A percentile compares a stretch with the other conserved stretches of the same genome.
Evolutionary conservation across 2,113 vertebrate species (phyloP).

Genomic region (Ceyx margarethae): DNA sequence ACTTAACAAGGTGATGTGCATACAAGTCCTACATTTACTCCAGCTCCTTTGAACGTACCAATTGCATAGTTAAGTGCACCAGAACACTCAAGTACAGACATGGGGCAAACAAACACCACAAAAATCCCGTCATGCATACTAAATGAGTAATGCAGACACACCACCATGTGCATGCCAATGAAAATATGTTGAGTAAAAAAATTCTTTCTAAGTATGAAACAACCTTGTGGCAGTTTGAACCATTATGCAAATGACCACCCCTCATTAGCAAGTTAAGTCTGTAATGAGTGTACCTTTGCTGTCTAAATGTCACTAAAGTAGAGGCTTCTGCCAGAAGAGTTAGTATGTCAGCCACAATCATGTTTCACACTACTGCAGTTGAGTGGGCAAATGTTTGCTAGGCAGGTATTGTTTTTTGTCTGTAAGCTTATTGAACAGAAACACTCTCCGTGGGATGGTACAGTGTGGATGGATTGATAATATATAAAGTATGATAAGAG

Average conservation of each 20-base stretch:
- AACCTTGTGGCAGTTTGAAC: rapidly evolving
- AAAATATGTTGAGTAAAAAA: not conserved
- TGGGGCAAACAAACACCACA: not conserved
- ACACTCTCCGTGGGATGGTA: not conserved
- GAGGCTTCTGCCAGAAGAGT: not conserved
- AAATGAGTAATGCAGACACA: not conserved
- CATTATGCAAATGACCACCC: rapidly evolving
- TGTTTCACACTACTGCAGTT: rapidly evolving
- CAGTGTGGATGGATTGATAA: not conserved
- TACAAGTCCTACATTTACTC: not conserved
- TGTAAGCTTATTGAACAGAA: not conserved
- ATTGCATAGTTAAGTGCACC: not conserved
- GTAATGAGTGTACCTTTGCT: not conserved
- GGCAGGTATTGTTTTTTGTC: not conserved
- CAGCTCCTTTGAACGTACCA: not conserved
- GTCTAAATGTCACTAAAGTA: not conserved
- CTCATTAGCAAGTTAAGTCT: not conserved
- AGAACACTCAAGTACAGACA: not conserved
- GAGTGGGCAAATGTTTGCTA: rapidly evolving
- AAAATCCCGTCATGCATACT: not conserved
- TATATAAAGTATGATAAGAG: not conserved
- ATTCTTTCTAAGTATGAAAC: not conserved
- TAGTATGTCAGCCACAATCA: rapidly evolving
- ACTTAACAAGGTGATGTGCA: not conserved
- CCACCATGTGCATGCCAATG: rapidly evolving